Conservation (phyloP, 1,140 invertebrate genomes). For the Drosophila micromelanica region DNA sequence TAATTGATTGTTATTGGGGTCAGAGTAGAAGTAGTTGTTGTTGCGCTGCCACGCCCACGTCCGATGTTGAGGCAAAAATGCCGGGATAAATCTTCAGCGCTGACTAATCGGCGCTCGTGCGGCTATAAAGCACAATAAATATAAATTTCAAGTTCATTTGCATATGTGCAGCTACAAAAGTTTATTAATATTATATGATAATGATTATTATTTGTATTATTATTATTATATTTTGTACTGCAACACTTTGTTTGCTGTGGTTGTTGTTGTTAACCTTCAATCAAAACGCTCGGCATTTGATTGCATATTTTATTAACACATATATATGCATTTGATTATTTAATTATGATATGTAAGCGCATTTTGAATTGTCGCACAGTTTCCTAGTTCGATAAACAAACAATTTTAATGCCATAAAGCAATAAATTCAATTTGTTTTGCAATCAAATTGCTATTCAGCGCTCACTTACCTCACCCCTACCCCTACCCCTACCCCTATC, state of each 20-base stretch:
- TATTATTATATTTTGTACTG: conserved; percentile 1
- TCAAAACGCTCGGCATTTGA: conserved; percentile 16
- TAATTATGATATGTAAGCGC: conserved; percentile 22
- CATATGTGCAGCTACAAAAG: conserved; percentile 45
- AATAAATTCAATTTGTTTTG: conserved; percentile 36
- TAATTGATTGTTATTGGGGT: conserved; percentile 70
- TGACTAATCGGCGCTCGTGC: neutral
- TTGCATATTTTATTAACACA: conserved; percentile 23
- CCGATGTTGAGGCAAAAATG: conserved; percentile 4
- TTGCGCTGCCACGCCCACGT: conserved; percentile 24
- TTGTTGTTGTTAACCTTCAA: conserved; percentile 27
- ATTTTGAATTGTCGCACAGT: conserved; percentile 34
- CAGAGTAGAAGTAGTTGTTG: neutral
- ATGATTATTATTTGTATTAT: conserved; percentile 24
- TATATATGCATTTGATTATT: conserved; percentile 22
- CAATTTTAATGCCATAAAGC: conserved; percentile 20
- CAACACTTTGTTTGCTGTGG: neutral
- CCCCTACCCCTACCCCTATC: neutral
- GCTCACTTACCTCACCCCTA: neutral
- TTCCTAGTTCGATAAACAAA: conserved; percentile 48
- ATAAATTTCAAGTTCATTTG: conserved; percentile 64
- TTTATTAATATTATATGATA: conserved; percentile 45
- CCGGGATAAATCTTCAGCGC: conserved; percentile 9
- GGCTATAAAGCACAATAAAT: conserved; percentile 44
- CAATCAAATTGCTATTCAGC: conserved; percentile 31